These are phyloP conservation scores for Hippopotamyrus pictus DNA, from an alignment of 2,797 vertebrate species.

Conservation along the genomic window DNA sequence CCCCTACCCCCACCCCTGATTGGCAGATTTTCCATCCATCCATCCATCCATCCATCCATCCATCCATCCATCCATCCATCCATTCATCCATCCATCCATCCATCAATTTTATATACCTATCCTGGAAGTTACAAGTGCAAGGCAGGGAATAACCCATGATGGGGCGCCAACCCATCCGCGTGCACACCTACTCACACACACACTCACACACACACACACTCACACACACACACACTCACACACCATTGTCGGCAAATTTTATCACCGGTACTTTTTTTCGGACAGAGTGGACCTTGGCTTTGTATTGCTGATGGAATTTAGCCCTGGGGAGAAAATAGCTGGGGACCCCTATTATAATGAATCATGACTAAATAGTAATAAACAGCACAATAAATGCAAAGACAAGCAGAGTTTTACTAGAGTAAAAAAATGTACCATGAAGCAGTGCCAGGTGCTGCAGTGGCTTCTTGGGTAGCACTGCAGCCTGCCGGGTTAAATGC, in stretches of 20 bases:
- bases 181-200: background rate
- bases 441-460: background rate
- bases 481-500: background rate
- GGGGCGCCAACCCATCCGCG: background rate
- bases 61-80: background rate
- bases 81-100: background rate
- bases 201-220: background rate
- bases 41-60: background rate
- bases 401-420: background rate
- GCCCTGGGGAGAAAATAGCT: background rate
- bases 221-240: background rate
- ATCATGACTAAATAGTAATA: background rate
- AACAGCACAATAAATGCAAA: slow-evolving; percentile 8
- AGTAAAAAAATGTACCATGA: background rate
- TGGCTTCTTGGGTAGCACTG: background rate
- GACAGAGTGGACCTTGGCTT: background rate
- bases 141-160: background rate
- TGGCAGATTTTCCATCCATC: background rate
- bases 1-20: background rate
- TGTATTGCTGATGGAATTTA: background rate
- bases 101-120: background rate
- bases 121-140: background rate
- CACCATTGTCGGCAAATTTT: background rate
- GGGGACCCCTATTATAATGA: slow-evolving; percentile 6
- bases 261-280: background rate